phyloP scores from a whole-genome alignment of 2,797 vertebrate genomes.

The Smutsia temminckii region DNA sequence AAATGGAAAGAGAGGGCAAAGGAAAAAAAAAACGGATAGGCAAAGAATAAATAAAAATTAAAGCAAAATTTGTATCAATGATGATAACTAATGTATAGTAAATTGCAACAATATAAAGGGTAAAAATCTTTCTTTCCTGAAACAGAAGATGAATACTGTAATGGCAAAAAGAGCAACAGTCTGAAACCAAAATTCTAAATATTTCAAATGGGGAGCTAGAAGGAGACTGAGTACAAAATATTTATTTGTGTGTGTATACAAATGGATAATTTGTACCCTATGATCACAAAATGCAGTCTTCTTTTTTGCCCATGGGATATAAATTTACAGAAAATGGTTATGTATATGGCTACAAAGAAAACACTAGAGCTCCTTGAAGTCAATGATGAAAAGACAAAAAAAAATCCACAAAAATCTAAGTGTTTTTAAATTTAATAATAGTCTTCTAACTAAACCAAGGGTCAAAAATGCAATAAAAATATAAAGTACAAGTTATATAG shows the following conservation, averaged over 20 bases:
- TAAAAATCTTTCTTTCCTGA: background rate
- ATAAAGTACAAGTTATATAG: background rate
- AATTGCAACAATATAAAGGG: background rate
- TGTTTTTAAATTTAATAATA: background rate
- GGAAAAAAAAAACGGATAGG: background rate
- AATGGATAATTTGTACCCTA: background rate
- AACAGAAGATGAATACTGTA: background rate
- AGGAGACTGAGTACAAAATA: background rate
- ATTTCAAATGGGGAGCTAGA: background rate
- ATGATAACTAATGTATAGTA: background rate
- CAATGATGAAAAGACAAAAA: background rate
- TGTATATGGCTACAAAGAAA: background rate
- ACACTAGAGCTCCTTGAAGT: background rate
- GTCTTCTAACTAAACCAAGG: background rate
- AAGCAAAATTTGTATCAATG: background rate
- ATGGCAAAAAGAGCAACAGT: background rate
- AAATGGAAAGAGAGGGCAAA: background rate
- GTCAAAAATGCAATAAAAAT: constrained; percentile 17
- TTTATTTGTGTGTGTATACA: background rate
- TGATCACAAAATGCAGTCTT: background rate
- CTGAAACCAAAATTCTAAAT: constrained; percentile 33
- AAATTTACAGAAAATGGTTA: constrained; percentile 26
- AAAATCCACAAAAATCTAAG: background rate
- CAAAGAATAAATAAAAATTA: background rate
- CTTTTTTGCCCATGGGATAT: background rate